These are phyloP conservation scores for Ectemnius continuus DNA, from an alignment of 2,888 invertebrate genomes.

Conservation along the genomic window DNA sequence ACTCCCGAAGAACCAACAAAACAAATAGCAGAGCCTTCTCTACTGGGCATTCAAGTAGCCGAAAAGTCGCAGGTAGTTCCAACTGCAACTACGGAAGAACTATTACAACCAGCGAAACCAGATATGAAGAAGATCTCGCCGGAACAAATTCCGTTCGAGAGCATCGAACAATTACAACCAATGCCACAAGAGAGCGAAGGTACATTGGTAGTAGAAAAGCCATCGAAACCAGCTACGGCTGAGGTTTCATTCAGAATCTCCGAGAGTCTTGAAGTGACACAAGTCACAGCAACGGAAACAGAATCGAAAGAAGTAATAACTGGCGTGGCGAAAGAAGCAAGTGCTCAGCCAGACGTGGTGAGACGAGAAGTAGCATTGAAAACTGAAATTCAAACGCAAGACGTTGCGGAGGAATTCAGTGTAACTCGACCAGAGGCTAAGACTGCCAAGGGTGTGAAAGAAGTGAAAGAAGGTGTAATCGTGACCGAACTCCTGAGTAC, in stretches of 20 bases:
- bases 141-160: constrained; percentile 76
- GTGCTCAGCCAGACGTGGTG: constrained; percentile 77
- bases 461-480: constrained; percentile 78
- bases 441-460: constrained; percentile 68
- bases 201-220: constrained; percentile 52
- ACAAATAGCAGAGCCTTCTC: constrained; percentile 68
- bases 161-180: constrained; percentile 73
- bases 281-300: constrained; percentile 75
- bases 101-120: constrained; percentile 61
- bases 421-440: constrained; percentile 66
- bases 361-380: constrained; percentile 77
- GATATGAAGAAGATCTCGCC: constrained; percentile 69
- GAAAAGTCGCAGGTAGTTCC: constrained; percentile 71
- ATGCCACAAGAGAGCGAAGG: constrained; percentile 69
- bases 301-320: constrained; percentile 74
- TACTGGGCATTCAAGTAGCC: constrained; percentile 73
- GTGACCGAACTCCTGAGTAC: constrained; percentile 79
- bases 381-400: constrained; percentile 70
- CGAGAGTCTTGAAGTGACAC: constrained; percentile 75
- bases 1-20: constrained; percentile 66
- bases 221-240: constrained; percentile 60
- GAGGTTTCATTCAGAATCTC: constrained; percentile 68
- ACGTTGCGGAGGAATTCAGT: constrained; percentile 64
- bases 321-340: constrained; percentile 77
- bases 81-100: constrained; percentile 64